Evolutionary conservation across 2,888 invertebrate species (phyloP).

Genomic region (Caenorhabditis virilis): DNA sequence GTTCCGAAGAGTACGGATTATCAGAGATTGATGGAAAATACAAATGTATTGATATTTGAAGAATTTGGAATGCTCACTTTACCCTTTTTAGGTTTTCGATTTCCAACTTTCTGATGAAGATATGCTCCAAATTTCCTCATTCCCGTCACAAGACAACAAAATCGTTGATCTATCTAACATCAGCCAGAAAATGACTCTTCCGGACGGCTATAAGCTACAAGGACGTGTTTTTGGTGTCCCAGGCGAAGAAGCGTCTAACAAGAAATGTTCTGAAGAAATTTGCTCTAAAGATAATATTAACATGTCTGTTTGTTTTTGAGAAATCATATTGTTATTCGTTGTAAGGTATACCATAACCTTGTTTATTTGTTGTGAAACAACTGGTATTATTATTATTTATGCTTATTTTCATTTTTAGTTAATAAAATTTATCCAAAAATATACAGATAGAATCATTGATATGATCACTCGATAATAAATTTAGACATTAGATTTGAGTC

Average conservation of each 20-base stretch:
- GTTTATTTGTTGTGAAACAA: too few relatives aligned
- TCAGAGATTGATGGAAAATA: constrained; percentile 68
- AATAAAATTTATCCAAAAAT: too few relatives aligned
- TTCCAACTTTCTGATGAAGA: constrained; percentile 53
- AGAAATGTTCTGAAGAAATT: background rate
- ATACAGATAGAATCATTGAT: too few relatives aligned
- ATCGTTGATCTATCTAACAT: constrained; percentile 64
- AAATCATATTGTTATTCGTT: background rate
- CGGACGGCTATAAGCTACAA: constrained; percentile 64
- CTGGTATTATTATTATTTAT: too few relatives aligned
- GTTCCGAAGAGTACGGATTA: constrained; percentile 70
- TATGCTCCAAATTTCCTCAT: constrained; percentile 48
- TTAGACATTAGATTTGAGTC: too few relatives aligned
- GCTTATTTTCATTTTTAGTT: too few relatives aligned
- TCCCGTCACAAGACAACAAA: constrained; percentile 41
- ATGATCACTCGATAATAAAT: too few relatives aligned
- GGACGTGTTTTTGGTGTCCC: constrained; percentile 48
- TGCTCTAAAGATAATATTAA: background rate
- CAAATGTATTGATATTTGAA: constrained; percentile 57
- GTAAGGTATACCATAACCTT: too few relatives aligned
- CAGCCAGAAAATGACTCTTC: constrained; percentile 66
- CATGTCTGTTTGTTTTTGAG: background rate
- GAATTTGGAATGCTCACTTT: background rate
- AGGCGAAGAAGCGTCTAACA: constrained; percentile 7
- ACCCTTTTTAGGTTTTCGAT: constrained; percentile 65